These are phyloP conservation scores for Beroe ovata DNA, from an alignment of 37 sponge, comb jelly and placozoan genomes.

Conservation along the genomic window DNA sequence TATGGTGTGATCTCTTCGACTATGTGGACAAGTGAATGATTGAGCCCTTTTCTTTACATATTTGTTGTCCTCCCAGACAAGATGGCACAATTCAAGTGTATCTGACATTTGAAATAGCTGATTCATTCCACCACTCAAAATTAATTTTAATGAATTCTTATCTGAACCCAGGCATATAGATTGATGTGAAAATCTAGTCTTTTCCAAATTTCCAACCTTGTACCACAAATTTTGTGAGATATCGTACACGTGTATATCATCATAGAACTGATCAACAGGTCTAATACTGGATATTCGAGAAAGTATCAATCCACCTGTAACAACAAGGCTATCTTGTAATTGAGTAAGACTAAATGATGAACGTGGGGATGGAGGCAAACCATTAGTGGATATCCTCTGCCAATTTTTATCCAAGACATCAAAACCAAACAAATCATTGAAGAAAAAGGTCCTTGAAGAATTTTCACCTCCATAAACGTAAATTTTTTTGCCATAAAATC, in stretches of 20 bases:
- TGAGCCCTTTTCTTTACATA: background rate
- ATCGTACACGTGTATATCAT: conserved; percentile 28
- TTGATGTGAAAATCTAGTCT: background rate
- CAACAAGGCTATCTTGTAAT: background rate
- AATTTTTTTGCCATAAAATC: background rate
- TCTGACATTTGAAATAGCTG: background rate
- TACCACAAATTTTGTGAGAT: conserved; percentile 9
- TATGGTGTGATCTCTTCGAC: conserved; percentile 3
- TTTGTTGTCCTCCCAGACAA: background rate
- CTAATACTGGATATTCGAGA: conserved; percentile 1
- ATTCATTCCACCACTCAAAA: conserved; percentile 10
- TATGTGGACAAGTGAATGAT: background rate
- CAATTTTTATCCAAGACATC: background rate
- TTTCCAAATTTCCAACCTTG: background rate
- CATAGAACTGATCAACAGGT: background rate
- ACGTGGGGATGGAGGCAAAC: conserved; percentile 21
- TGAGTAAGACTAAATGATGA: conserved; percentile 1
- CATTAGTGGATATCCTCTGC: background rate
- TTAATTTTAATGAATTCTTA: background rate
- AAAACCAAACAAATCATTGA: conserved; percentile 26
- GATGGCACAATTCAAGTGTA: conserved; percentile 3
- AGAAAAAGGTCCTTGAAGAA: background rate
- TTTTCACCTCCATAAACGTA: conserved; percentile 41
- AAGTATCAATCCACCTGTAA: conserved; percentile 14
- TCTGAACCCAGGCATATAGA: background rate